phyloP scores from a whole-genome alignment of 2,113 vertebrate genomes.

The Phaethornis superciliosus region DNA sequence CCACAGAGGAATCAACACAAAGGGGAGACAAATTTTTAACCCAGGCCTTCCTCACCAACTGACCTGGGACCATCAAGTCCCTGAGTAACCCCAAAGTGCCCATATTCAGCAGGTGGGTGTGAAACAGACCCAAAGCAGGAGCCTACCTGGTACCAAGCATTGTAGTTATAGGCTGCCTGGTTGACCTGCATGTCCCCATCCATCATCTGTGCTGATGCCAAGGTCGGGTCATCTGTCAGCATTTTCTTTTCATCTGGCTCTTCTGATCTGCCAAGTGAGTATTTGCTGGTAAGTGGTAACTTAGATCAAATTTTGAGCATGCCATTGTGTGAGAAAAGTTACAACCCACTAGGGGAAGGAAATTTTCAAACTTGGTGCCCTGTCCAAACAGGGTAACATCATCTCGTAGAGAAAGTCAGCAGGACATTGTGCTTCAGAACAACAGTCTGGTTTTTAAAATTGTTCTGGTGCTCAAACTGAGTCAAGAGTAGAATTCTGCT shows the following conservation, averaged over 20 bases:
- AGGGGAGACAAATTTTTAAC: background rate
- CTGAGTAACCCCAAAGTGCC: background rate
- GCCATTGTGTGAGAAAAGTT: accelerated
- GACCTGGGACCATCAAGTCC: accelerated
- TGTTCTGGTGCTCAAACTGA: background rate
- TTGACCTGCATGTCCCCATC: slow-evolving; percentile 86
- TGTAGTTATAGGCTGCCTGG: slow-evolving; percentile 93
- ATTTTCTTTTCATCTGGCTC: slow-evolving; percentile 91
- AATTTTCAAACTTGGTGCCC: accelerated
- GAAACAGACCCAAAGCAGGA: background rate
- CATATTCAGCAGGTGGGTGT: accelerated
- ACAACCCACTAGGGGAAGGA: accelerated
- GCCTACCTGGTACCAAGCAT: slow-evolving; percentile 94
- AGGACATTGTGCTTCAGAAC: background rate
- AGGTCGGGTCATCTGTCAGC: slow-evolving; percentile 83
- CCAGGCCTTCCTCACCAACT: background rate
- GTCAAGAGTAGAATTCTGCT: background rate
- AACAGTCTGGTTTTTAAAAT: too few relatives aligned
- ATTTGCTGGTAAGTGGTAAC: accelerated
- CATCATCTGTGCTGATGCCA: slow-evolving; percentile 76
- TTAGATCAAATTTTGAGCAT: accelerated
- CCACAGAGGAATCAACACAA: too few relatives aligned
- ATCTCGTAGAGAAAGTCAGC: accelerated
- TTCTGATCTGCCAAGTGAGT: slow-evolving; percentile 69
- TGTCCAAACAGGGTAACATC: accelerated